Evolutionary conservation across 2,113 vertebrate genomes (phyloP).

Genomic region (Pungitius pungitius): DNA sequence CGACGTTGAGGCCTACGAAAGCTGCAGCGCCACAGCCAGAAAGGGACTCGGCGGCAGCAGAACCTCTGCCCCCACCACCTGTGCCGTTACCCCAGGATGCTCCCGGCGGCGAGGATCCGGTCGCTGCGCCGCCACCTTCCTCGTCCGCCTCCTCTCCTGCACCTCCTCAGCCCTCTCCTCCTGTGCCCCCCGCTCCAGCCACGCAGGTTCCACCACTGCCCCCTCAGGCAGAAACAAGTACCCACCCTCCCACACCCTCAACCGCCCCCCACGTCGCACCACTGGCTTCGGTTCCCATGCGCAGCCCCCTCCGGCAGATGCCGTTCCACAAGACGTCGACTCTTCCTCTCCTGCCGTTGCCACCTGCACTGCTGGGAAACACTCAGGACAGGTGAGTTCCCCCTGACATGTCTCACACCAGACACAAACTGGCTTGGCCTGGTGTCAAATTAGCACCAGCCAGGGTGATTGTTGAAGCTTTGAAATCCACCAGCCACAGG

Average conservation of each 20-base stretch:
- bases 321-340: constrained; percentile 94
- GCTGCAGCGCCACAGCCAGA: constrained; percentile 50
- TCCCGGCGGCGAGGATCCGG: constrained; percentile 49
- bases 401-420: background rate
- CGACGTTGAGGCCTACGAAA: constrained; percentile 59
- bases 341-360: constrained; percentile 92
- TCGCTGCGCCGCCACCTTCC: constrained; percentile 38
- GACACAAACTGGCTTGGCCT: background rate
- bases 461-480: background rate
- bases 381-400: constrained; percentile 90
- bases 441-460: background rate
- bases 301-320: constrained; percentile 83
- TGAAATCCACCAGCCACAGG: background rate
- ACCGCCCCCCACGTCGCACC: constrained; percentile 85
- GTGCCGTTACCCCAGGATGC: constrained; percentile 66
- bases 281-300: constrained; percentile 81
- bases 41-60: constrained; percentile 31
- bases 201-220: constrained; percentile 73
- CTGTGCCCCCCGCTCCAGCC: constrained; percentile 53
- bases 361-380: constrained; percentile 91
- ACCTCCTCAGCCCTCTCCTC: constrained; percentile 81
- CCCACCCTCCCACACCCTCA: constrained; percentile 66
- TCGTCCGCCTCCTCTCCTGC: constrained; percentile 71
- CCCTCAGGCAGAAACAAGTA: constrained; percentile 76
- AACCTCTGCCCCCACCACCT: constrained; percentile 55